phyloP scores from a whole-genome alignment of 2,113 vertebrate species.

The Apteryx mantelli region DNA sequence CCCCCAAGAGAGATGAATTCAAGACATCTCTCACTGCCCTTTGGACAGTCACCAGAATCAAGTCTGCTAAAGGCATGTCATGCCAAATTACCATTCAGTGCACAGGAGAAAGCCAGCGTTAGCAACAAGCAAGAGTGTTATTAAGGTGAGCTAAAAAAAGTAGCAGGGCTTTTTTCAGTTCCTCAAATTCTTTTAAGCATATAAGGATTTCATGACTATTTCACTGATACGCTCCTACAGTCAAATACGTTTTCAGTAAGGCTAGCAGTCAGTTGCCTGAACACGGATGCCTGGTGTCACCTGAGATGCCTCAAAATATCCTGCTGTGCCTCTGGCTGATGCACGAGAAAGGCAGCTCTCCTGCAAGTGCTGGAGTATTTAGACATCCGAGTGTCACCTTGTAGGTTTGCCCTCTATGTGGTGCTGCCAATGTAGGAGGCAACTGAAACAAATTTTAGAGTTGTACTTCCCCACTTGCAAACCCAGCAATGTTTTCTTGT shows the following conservation, averaged over 20 bases:
- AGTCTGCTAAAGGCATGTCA: background rate
- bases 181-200: background rate
- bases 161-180: background rate
- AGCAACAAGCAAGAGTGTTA: background rate
- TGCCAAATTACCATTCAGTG: background rate
- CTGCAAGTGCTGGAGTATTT: background rate
- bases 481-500: background rate
- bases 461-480: background rate
- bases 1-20: background rate
- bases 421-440: background rate
- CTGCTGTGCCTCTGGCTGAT: background rate
- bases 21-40: background rate
- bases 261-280: background rate
- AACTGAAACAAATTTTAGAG: constrained; percentile 8
- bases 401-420: background rate
- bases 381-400: background rate
- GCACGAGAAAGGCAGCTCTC: background rate
- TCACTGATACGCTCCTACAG: background rate
- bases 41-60: background rate
- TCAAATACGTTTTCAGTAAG: background rate
- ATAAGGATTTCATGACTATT: background rate
- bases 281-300: background rate
- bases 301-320: background rate
- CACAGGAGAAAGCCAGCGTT: background rate
- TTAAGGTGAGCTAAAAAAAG: background rate